Evolutionary conservation across 2,888 invertebrate genomes (phyloP).

Genomic region (Galerucella nymphaeae): DNA sequence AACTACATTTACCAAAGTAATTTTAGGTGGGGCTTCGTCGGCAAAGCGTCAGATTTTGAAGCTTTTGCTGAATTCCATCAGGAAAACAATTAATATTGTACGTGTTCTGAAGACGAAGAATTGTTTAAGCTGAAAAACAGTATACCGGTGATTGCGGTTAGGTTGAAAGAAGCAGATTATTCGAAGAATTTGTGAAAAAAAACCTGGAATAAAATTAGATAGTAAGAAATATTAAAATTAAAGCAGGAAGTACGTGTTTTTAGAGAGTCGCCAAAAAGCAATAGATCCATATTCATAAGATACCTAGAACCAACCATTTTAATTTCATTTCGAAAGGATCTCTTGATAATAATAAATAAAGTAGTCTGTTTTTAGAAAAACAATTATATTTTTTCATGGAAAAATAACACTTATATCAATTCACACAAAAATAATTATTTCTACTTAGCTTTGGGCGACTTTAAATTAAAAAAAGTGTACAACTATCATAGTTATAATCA

Average conservation of each 20-base stretch:
- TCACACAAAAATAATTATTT: too few species aligned
- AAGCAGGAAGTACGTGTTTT: background rate
- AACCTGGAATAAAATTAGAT: background rate
- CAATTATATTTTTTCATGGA: too few species aligned
- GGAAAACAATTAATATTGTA: conserved; percentile 11
- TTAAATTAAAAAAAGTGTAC: too few species aligned
- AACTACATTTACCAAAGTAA: conserved; percentile 42
- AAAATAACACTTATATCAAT: too few species aligned
- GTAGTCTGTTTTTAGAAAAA: too few species aligned
- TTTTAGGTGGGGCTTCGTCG: conserved; percentile 48
- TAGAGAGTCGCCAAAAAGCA: background rate
- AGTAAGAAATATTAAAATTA: conserved; percentile 1
- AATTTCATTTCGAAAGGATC: too few species aligned
- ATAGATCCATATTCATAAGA: too few species aligned
- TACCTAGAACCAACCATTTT: too few species aligned
- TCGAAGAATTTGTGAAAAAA: background rate
- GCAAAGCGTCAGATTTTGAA: conserved; percentile 47
- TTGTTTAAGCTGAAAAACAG: background rate
- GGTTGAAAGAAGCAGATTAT: background rate
- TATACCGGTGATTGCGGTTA: background rate
- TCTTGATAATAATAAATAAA: too few species aligned
- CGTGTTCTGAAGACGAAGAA: background rate
- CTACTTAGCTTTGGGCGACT: too few species aligned
- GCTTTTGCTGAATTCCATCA: conserved; percentile 29
- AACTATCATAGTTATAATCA: too few species aligned